Conservation (phyloP, 2,113 vertebrate species). For the Nematolebias whitei region DNA sequence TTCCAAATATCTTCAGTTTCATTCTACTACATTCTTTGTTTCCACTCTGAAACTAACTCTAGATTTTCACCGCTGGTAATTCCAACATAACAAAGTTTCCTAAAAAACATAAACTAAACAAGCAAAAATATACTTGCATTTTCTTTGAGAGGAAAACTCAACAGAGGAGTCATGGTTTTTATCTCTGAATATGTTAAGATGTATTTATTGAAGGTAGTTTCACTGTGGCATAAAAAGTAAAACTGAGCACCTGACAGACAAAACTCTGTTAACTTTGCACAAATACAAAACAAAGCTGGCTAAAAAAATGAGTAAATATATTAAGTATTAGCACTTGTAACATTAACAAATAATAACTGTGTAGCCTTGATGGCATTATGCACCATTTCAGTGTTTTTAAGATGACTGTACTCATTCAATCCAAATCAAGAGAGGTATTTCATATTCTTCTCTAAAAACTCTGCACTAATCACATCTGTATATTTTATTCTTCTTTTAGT, state of each 20-base stretch:
- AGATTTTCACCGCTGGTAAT: neutral
- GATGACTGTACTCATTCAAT: constrained; percentile 15
- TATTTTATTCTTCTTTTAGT: too few relatives aligned
- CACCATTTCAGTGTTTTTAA: constrained; percentile 8
- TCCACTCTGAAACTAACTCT: neutral
- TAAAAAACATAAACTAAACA: too few relatives aligned
- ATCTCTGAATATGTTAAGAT: too few relatives aligned
- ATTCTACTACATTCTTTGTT: constrained; percentile 9
- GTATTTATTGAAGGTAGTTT: too few relatives aligned
- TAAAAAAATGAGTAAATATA: constrained; percentile 4
- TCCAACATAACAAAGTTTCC: neutral
- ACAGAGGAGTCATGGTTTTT: neutral
- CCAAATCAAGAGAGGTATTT: neutral
- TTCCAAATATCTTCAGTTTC: constrained; percentile 44
- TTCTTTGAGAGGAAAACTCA: neutral
- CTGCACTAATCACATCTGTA: neutral
- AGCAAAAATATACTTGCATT: neutral
- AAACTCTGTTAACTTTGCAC: neutral
- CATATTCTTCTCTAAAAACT: neutral
- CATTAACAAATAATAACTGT: neutral
- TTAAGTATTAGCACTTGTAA: neutral
- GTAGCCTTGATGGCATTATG: constrained; percentile 2
- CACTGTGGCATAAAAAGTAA: too few relatives aligned
- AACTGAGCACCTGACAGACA: neutral
- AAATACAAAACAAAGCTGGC: constrained; percentile 7